Conservation (phyloP, 2,797 vertebrate genomes). For the Trichosurus vulpecula region DNA sequence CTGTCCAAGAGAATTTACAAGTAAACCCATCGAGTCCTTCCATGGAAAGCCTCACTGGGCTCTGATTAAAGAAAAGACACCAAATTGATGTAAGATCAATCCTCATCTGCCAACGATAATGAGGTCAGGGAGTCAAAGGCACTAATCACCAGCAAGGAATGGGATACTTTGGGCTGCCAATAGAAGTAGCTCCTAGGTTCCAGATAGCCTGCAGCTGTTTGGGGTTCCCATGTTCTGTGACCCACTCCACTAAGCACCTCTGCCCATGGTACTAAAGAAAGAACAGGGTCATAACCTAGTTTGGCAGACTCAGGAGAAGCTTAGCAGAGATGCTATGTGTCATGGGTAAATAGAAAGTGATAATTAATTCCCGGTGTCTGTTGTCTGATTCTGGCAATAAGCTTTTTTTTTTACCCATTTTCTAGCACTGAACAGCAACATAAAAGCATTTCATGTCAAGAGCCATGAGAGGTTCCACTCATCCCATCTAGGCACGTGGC, state of each 20-base stretch:
- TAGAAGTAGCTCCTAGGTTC: background rate
- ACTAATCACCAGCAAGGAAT: background rate
- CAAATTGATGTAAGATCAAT: background rate
- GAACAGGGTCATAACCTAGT: background rate
- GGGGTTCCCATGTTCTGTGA: background rate
- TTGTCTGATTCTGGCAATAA: background rate
- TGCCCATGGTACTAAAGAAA: background rate
- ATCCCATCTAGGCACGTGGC: slow-evolving; percentile 1
- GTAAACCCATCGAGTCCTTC: background rate
- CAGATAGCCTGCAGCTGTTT: background rate
- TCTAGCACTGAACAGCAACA: background rate
- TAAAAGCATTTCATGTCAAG: background rate
- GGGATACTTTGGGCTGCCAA: background rate
- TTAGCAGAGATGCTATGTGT: background rate
- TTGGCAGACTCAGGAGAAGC: background rate
- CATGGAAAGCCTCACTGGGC: background rate
- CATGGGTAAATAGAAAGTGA: background rate
- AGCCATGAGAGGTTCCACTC: background rate
- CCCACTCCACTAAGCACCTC: background rate
- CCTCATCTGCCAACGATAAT: background rate
- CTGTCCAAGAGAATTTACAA: background rate
- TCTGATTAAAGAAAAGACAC: slow-evolving; percentile 2
- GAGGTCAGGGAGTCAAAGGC: slow-evolving; percentile 4
- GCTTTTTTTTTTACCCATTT: background rate
- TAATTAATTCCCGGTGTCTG: background rate